Base-by-base conservation (phyloP, 2,113 vertebrate genomes). In the Xiphophorus maculatus region DNA sequence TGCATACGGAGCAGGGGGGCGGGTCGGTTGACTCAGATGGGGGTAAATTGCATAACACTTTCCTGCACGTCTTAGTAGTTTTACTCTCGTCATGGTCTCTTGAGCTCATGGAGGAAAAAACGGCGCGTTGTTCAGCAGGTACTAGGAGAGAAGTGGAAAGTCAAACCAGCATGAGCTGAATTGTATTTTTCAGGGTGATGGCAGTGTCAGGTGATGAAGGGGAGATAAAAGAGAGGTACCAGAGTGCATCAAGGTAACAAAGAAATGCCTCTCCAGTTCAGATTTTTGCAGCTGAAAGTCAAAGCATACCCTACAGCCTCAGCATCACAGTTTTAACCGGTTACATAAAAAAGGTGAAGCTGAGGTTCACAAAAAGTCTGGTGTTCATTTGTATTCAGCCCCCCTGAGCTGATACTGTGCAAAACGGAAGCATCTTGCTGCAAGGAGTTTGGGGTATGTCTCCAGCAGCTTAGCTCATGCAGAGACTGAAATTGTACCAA, bases 41-140 rank as follows among this genome's bases (percentile, higher is more conserved):
- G 51, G 82, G 33, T 77, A 73, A 83, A 83, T 92, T 90, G 88
- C 78, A 77, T 91, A 91, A 93, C 80, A 70, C 48, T 40, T 69
- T 76, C 73, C 54, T 64, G 60, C 69, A 79, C 66, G 80, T 80
- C 76, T 54, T 44, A 73, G 42, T 63, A 29, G 32, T 78, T 33
- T 33, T 51, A 70, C 82, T 64, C 35, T 64, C 60, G 15, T 29
- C 37, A 35, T 5, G 62, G 60, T 68, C 17, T 64, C 30, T 14
- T 44, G 61, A 82, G 22, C 72, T 74, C 48, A 44, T 32, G 62
- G 65, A 72, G 63, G 77, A 1, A 13, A 66, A 40, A n/a, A 27
- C 14, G 7, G 51, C 10, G 25, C 0, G 22, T 27, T 66, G 33
- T 71, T 81, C 29, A 61, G 69, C 63, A 65, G 73, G 76, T 61